Evolutionary conservation across 2,113 vertebrate species (phyloP).

Genomic region (Lepus timidus): DNA sequence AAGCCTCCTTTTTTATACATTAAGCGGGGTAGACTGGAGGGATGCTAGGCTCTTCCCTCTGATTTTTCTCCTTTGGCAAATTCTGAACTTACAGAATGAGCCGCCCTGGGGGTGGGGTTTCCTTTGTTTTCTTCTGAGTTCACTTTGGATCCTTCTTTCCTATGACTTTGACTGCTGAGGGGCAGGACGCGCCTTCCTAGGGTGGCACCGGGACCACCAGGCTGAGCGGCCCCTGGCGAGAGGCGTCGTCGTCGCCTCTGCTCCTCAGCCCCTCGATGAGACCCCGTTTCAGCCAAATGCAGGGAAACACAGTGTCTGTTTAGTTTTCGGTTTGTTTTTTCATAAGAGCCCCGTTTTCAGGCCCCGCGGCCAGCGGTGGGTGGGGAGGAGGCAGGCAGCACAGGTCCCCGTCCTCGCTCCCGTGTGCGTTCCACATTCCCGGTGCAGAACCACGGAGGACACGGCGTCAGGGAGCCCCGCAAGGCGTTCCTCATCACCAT

Average conservation of each 20-base stretch:
- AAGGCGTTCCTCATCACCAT: constrained; percentile 80
- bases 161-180: constrained; percentile 70
- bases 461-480: constrained; percentile 82
- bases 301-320: constrained; percentile 77
- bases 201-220: not conserved
- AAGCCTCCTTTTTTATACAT: constrained; percentile 88
- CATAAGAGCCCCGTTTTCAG: constrained; percentile 81
- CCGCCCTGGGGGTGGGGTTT: constrained; percentile 80
- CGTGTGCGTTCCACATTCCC: constrained; percentile 78
- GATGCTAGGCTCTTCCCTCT: constrained; percentile 87
- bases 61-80: constrained; percentile 86
- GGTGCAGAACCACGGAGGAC: constrained; percentile 84
- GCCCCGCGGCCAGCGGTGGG: constrained; percentile 75
- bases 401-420: constrained; percentile 68
- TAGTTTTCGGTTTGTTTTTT: constrained; percentile 85
- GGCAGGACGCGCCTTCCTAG: constrained; percentile 45
- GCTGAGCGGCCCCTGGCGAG: not conserved
- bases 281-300: constrained; percentile 74
- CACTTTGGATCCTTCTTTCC: constrained; percentile 79
- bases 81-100: constrained; percentile 86
- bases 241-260: not conserved
- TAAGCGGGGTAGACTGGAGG: constrained; percentile 85
- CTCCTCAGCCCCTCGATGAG: constrained; percentile 52
- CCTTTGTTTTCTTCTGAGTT: constrained; percentile 85
- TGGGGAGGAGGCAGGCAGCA: constrained; percentile 67